A percentile compares a stretch with the other conserved stretches of the same genome.
phyloP scores from a whole-genome alignment of 2,797 vertebrate species.

The Acrossocheilus wenchowensis region DNA sequence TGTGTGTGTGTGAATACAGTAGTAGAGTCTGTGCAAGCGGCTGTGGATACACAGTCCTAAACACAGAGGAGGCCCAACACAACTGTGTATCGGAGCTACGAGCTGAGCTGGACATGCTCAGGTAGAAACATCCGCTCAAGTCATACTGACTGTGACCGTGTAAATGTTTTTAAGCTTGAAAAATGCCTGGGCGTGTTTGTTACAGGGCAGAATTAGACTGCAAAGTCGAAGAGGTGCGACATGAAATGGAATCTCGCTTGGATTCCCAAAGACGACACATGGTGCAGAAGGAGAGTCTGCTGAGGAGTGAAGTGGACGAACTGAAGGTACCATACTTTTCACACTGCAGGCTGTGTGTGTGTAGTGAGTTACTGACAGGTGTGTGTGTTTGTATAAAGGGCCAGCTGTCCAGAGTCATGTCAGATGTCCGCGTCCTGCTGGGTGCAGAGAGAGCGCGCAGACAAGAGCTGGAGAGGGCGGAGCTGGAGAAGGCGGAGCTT shows the following conservation, averaged over 20 bases:
- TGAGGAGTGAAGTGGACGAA: constrained; percentile 89
- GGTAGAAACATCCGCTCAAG: constrained; percentile 68
- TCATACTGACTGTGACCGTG: not conserved
- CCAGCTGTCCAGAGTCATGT: constrained; percentile 86
- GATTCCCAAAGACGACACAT: constrained; percentile 92
- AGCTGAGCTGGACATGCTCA: constrained; percentile 85
- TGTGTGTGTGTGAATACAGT: constrained; percentile 84
- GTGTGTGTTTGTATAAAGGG: constrained; percentile 71
- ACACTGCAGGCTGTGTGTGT: not conserved
- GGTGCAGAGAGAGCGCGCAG: constrained; percentile 84
- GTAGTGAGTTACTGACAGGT: not conserved
- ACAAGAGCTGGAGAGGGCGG: constrained; percentile 85
- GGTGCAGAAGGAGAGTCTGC: constrained; percentile 89
- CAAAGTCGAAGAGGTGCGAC: constrained; percentile 87
- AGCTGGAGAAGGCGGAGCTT: constrained; percentile 86
- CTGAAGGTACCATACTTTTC: constrained; percentile 80
- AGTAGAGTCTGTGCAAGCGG: constrained; percentile 85
- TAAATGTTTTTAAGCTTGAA: not conserved
- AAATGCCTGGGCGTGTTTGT: not conserved
- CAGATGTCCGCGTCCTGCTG: constrained; percentile 83
- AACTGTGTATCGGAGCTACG: constrained; percentile 89
- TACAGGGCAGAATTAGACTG: constrained; percentile 87
- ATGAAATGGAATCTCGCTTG: constrained; percentile 90
- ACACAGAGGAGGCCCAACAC: constrained; percentile 81
- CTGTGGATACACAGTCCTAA: constrained; percentile 83